Conservation (phyloP, 1,140 invertebrate species). For the Gonatopus flavifemur region DNA sequence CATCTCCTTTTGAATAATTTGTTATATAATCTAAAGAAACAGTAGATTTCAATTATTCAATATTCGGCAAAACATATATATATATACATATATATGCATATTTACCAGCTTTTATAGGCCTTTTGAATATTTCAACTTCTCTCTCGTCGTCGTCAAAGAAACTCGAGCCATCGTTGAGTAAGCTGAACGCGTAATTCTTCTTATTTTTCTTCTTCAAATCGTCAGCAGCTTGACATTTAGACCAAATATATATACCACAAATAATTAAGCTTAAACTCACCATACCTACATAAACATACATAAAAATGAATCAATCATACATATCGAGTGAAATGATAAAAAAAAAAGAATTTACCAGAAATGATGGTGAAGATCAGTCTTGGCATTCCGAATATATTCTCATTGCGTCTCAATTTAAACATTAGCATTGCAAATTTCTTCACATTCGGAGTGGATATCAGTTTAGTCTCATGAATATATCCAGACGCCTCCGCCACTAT, state of each 20-base stretch:
- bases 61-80: too few species aligned
- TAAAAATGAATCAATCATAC: background rate
- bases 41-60: conserved; percentile 1
- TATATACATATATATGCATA: conserved; percentile 17
- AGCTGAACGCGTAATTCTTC: conserved; percentile 50
- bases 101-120: conserved; percentile 60
- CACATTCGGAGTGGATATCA: conserved; percentile 54
- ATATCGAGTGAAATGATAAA: background rate
- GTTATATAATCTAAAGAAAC: conserved; percentile 3
- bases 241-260: conserved; percentile 40
- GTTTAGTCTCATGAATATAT: conserved; percentile 59
- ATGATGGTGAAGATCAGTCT: conserved; percentile 73
- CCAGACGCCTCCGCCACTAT: conserved; percentile 62
- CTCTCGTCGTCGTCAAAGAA: conserved; percentile 65
- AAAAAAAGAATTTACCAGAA: conserved; percentile 58
- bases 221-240: conserved; percentile 49
- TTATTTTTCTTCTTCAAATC: conserved; percentile 43
- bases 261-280: conserved; percentile 35
- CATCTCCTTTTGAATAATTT: background rate
- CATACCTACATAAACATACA: conserved; percentile 36
- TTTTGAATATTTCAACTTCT: conserved; percentile 66
- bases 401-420: conserved; percentile 68
- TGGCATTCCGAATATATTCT: conserved; percentile 71
- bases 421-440: conserved; percentile 58
- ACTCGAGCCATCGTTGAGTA: conserved; percentile 46